These are phyloP conservation scores for Aplocera efformata DNA, from an alignment of 2,888 invertebrate genomes.

Conservation along the genomic window DNA sequence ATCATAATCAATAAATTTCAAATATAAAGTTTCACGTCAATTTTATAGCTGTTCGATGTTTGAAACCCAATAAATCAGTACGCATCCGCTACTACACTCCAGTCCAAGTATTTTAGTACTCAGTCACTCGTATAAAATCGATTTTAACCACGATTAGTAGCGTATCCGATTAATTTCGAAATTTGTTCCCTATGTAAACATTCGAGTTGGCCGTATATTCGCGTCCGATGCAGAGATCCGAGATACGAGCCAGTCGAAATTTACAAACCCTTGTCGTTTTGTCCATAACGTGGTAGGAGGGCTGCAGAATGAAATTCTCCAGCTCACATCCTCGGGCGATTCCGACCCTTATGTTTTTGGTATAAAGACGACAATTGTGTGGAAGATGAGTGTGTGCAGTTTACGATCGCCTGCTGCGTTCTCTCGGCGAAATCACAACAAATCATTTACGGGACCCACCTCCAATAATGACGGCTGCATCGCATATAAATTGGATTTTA, in stretches of 20 bases:
- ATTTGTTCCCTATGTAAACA: conserved; percentile 62
- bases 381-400: conserved; percentile 60
- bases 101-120: conserved; percentile 43
- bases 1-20: conserved; percentile 58
- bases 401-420: conserved; percentile 74
- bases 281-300: conserved; percentile 76
- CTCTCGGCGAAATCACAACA: conserved; percentile 76
- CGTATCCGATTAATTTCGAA: conserved; percentile 65
- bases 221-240: conserved; percentile 60
- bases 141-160: conserved; percentile 56
- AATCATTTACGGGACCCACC: conserved; percentile 76
- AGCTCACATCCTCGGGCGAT: conserved; percentile 34
- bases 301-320: conserved; percentile 69
- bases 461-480: conserved; percentile 73
- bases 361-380: conserved; percentile 45
- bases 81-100: conserved; percentile 64
- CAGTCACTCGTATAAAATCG: conserved; percentile 35
- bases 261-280: conserved; percentile 75
- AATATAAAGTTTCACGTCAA: conserved; percentile 55
- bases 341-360: conserved; percentile 37
- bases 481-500: conserved; percentile 67
- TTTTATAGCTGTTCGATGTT: conserved; percentile 61
- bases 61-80: conserved; percentile 65
- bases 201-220: conserved; percentile 64
- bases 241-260: conserved; percentile 76